Evolutionary conservation across 2,797 vertebrate species (phyloP).

Genomic region (Eulemur mongoz): DNA sequence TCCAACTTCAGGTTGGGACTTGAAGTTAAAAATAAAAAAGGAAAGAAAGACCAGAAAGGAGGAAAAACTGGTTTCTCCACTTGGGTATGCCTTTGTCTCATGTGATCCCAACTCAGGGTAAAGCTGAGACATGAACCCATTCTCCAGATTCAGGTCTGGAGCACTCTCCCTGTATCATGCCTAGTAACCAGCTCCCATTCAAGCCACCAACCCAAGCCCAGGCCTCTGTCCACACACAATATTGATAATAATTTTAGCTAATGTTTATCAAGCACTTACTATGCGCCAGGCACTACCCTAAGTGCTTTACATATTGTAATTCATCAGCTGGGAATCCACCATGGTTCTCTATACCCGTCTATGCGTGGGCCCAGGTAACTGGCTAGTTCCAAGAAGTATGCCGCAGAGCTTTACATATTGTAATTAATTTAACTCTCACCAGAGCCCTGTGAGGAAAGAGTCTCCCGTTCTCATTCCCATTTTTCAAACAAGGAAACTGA

Average conservation of each 20-base stretch:
- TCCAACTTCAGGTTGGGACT: background rate
- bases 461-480: background rate
- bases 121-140: background rate
- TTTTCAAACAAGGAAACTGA: background rate
- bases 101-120: background rate
- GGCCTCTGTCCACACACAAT: background rate
- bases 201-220: background rate
- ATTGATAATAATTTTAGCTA: background rate
- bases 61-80: background rate
- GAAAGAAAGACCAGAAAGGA: no score
- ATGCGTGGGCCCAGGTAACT: no score
- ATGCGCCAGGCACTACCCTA: background rate
- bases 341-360: no score
- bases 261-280: background rate
- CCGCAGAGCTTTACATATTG: background rate
- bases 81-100: background rate
- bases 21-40: background rate
- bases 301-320: background rate
- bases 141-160: background rate
- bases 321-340: background rate
- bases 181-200: background rate
- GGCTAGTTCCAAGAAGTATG: no score
- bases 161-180: background rate
- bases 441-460: background rate
- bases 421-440: background rate